A percentile compares a stretch with the other conserved stretches of the same genome.
phyloP scores from a whole-genome alignment of 2,888 invertebrate genomes.

The Leucophora obtusa region DNA sequence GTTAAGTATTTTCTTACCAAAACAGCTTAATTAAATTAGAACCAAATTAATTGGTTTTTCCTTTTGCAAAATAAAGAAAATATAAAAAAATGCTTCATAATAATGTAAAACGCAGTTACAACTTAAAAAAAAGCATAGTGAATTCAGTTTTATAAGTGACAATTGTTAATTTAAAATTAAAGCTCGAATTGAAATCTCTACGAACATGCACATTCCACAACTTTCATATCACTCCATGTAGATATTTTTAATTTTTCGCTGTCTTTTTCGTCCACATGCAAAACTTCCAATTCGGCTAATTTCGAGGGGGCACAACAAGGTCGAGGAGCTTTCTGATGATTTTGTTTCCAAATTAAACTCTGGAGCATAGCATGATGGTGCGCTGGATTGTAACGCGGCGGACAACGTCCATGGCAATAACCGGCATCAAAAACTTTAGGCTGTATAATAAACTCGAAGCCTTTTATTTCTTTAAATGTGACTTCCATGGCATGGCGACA shows the following conservation, averaged over 20 bases:
- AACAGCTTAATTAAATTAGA: too few relatives aligned
- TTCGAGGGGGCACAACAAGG: slow-evolving; percentile 86
- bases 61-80: too few relatives aligned
- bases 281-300: slow-evolving; percentile 82
- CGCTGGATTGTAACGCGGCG: slow-evolving; percentile 84
- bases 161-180: too few relatives aligned
- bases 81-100: too few relatives aligned
- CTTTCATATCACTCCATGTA: slow-evolving; percentile 85
- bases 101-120: too few relatives aligned
- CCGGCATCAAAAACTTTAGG: slow-evolving; percentile 86
- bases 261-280: slow-evolving; percentile 83
- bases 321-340: slow-evolving; percentile 80
- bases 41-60: too few relatives aligned
- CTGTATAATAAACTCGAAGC: slow-evolving; percentile 83
- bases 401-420: slow-evolving; percentile 85
- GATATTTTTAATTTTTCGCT: slow-evolving; percentile 82
- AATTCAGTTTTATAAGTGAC: too few relatives aligned
- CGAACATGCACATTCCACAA: slow-evolving; percentile 86
- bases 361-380: slow-evolving; percentile 86
- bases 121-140: too few relatives aligned
- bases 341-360: slow-evolving; percentile 83
- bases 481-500: slow-evolving; percentile 85
- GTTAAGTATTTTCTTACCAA: too few relatives aligned
- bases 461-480: slow-evolving; percentile 83
- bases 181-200: slow-evolving; percentile 1